A percentile compares a stretch with the other conserved stretches of the same genome.
phyloP scores from a whole-genome alignment of 2,113 vertebrate genomes.

The Nicator chloris region DNA sequence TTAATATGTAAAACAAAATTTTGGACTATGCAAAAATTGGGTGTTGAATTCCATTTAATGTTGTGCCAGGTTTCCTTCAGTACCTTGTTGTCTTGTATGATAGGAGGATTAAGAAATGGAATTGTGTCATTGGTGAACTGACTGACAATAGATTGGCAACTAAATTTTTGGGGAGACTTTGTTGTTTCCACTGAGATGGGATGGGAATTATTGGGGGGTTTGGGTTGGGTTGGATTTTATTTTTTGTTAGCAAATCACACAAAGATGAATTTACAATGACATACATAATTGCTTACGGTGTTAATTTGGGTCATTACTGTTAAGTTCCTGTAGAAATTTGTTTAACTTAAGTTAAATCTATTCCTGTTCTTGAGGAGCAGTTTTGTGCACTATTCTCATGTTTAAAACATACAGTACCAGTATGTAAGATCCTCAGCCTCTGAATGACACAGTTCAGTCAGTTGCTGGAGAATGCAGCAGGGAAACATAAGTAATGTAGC shows the following conservation, averaged over 20 bases:
- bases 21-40: slow-evolving; percentile 33
- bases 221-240: not conserved
- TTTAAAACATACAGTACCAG: not conserved
- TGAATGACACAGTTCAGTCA: not conserved
- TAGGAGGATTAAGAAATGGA: slow-evolving; percentile 12
- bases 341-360: not conserved
- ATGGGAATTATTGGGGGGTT: not conserved
- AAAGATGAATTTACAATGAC: not conserved
- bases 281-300: not conserved
- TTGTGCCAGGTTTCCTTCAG: slow-evolving; percentile 28
- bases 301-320: not conserved
- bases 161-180: not conserved
- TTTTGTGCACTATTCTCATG: not conserved
- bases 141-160: not conserved
- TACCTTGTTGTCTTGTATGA: not conserved
- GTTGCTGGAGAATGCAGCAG: not conserved
- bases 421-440: not conserved
- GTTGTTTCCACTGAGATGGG: not conserved
- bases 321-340: not conserved
- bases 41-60: slow-evolving; percentile 34
- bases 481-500: not conserved
- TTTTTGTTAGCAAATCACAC: not conserved
- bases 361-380: not conserved
- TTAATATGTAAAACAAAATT: slow-evolving; percentile 54
- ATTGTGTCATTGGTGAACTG: not conserved